Evolutionary conservation across 1,140 invertebrate genomes (phyloP), one percentile per base, ranked within the genome.

Genomic region (Ips typographus): DNA sequence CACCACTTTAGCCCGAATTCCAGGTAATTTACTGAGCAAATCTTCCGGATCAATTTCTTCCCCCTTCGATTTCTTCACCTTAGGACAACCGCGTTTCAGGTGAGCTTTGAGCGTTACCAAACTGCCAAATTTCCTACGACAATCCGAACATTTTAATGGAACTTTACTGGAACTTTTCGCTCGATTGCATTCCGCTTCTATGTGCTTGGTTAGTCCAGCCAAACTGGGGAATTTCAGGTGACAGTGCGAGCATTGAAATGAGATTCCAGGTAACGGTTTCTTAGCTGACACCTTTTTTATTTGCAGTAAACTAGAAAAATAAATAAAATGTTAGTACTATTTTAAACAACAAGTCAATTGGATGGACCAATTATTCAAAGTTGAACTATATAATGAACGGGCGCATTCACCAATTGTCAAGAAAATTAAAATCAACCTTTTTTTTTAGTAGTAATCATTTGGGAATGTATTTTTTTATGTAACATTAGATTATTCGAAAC

Each of bases 171-270:
- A 53, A 22, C 43, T 51, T 40, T 60, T 57, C 4, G 39, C 40
- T 40, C 55, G 37, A 6, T 6, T n/a, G 42, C 68, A 70, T 2
- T 41, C 40, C 2, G 2, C 38, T 8, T 66, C 64, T 57, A 71
- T 71, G 39, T 71, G 69, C 1, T 4, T 8, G 36, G 43, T 65
- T 5, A 71, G 63, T 4, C 4, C 4, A 8, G 7, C 8, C 7
- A 71, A 49, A 40, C 43, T 60, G 8, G 40, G 8, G 38, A 71
- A 71, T 57, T 57, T 65, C 5, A 8, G 40, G 2, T 41, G 37
- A 38, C 69, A 71, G 40, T 59, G 38, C 3, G 47, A 64, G 57
- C 69, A 71, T 66, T 71, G 69, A 52, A 52, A 71, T 2, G 57
- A 61, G 37, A 71, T 71, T 39, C 56, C 63, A 7, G 64, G 36